Percentiles rank a stretch among this genome's conserved stretches.
Conservation (phyloP, 2,888 invertebrate genomes). For the Pantelozetes paolii region DNA sequence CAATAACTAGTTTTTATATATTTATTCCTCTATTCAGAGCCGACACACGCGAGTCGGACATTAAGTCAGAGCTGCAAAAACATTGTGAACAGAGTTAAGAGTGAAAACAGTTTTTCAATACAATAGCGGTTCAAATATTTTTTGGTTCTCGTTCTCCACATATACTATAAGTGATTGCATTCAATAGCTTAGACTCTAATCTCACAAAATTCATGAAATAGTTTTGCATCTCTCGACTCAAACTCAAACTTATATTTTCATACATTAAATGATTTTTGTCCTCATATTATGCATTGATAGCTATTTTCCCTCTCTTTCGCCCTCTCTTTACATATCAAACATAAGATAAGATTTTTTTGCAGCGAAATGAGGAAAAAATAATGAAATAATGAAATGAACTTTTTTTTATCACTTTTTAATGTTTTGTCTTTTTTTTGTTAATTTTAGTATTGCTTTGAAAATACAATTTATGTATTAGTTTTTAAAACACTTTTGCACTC, state of each 20-base stretch:
- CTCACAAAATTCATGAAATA: slow-evolving; percentile 29
- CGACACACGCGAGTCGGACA: slow-evolving; percentile 31
- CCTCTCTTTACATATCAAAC: neutral
- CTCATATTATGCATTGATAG: neutral
- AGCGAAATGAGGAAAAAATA: neutral
- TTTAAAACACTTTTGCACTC: neutral
- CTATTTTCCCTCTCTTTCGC: neutral
- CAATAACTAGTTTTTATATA: slow-evolving; percentile 35
- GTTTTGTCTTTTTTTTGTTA: slow-evolving; percentile 15
- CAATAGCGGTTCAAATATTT: neutral
- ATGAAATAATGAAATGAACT: slow-evolving; percentile 2
- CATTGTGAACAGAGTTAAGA: neutral
- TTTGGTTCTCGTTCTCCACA: neutral
- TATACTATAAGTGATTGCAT: slow-evolving; percentile 9
- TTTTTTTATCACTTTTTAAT: slow-evolving; percentile 2
- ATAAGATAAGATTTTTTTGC: neutral
- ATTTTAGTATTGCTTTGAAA: slow-evolving; percentile 7
- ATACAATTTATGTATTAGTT: neutral
- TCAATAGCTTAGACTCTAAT: slow-evolving; percentile 12
- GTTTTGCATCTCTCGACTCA: slow-evolving; percentile 27
- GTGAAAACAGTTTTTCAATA: neutral
- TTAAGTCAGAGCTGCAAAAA: slow-evolving; percentile 21
- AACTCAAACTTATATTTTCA: slow-evolving; percentile 8
- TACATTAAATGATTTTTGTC: slow-evolving; percentile 6
- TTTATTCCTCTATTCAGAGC: slow-evolving; percentile 7